Percentiles rank a stretch among this genome's conserved stretches.
These are phyloP conservation scores for Salpingus planirostris DNA, from an alignment of 2,888 invertebrate species.

Conservation along the genomic window DNA sequence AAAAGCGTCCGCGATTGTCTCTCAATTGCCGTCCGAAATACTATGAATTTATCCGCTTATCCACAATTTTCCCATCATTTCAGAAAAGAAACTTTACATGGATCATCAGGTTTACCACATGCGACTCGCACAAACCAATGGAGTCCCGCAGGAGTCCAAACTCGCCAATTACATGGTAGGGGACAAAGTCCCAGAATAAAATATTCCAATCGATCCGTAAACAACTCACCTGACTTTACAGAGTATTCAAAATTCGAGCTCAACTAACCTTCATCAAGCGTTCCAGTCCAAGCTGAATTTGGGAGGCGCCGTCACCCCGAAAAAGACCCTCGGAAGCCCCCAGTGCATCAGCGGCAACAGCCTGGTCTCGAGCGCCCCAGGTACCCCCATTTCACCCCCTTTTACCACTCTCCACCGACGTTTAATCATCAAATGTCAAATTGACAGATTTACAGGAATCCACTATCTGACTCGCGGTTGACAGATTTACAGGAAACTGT, in stretches of 20 bases:
- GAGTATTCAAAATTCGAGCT: conserved; percentile 30
- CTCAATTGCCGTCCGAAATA: too few relatives aligned
- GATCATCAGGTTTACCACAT: conserved; percentile 73
- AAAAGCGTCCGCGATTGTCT: too few relatives aligned
- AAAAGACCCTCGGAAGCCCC: conserved; percentile 47
- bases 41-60: too few relatives aligned
- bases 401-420: too few relatives aligned
- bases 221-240: conserved; percentile 10
- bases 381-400: conserved; percentile 4
- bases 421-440: too few relatives aligned
- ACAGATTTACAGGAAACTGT: too few relatives aligned
- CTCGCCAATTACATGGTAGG: conserved; percentile 77
- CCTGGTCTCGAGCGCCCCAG: conserved; percentile 15
- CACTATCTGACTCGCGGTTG: too few relatives aligned
- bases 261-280: conserved; percentile 29
- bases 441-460: too few relatives aligned
- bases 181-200: background rate
- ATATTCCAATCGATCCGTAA: conserved; percentile 2
- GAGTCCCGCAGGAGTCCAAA: conserved; percentile 77
- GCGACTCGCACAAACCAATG: conserved; percentile 58
- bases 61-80: too few relatives aligned
- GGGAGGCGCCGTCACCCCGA: conserved; percentile 33
- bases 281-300: conserved; percentile 30
- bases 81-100: too few relatives aligned
- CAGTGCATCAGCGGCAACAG: conserved; percentile 21